Base-by-base conservation (phyloP, 2,797 vertebrate species). In the Sebastes taczanowskii region DNA sequence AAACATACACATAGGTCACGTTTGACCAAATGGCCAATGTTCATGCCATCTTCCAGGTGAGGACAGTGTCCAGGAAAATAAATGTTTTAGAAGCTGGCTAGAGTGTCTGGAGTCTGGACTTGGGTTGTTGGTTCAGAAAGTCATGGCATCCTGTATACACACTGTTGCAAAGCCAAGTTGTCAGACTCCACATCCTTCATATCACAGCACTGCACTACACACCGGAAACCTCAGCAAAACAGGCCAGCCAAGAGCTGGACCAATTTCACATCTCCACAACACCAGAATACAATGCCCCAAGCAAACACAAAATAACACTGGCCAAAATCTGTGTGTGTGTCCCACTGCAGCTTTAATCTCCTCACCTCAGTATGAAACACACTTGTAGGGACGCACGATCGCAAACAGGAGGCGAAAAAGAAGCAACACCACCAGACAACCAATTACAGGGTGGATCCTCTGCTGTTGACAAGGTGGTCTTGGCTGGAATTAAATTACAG, bases 401-500 rank as follows among this genome's bases (percentile, higher is more conserved):
- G 23, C 64, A 86, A 71, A 72, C 13, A 62, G 3, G 46, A 38
- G 46, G 46, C 11, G 2, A 34, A 65, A 34, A 65, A 46, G 75
- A 53, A 68, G 25, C 49, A 67, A 20, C 46, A 55, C 11, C 32
- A 32, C 11, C 16, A 85, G 18, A 78, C 66, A 80, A 30, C 75
- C 82, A 79, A 77, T 87, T 83, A 88, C 63, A 49, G 53, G 58
- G 46, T 74, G 34, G 61, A 83, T 42, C 49, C 56, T 79, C 38
- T 20, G 72, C 56, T 67, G 59, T 53, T 86, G 83, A 90, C 84
- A 76, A 63, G 66, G 56, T 77, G 86, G 75, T 79, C 81, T 80
- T 42, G 77, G 75, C 78, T 81, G 71, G 81, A 90, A 75, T 82
- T 42, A 77, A 82, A 89, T 88, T 53, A 83, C 71, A 68, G 82